A percentile compares a stretch with the other conserved stretches of the same genome.
These are phyloP conservation scores for Lithophane ornitopus DNA, from an alignment of 2,888 invertebrate genomes.

Conservation along the genomic window DNA sequence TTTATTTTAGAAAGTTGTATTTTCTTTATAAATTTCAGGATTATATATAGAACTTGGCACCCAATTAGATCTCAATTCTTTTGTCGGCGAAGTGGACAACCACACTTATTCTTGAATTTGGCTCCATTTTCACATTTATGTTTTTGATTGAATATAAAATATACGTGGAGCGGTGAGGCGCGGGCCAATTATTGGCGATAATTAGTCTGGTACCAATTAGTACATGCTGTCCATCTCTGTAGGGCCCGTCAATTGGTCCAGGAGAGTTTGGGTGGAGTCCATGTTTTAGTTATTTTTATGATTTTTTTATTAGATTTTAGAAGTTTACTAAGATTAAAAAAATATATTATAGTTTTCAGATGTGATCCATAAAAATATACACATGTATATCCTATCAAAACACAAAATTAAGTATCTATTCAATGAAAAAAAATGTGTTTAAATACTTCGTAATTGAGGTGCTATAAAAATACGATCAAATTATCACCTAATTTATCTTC, in stretches of 20 bases:
- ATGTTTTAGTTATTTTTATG: conserved; percentile 1
- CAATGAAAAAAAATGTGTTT: not conserved
- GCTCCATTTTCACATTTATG: too few species aligned
- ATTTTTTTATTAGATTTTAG: not conserved
- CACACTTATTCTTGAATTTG: too few species aligned
- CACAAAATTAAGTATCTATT: not conserved
- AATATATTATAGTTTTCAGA: too few species aligned
- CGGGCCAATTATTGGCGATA: conserved; percentile 44
- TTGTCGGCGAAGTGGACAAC: too few species aligned
- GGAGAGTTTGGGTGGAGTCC: not conserved
- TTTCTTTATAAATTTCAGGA: too few species aligned
- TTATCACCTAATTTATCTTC: conserved; percentile 38
- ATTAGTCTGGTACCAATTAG: conserved; percentile 47
- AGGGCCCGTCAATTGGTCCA: conserved; percentile 1
- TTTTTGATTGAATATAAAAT: too few species aligned
- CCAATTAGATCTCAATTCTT: too few species aligned
- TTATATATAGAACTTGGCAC: too few species aligned
- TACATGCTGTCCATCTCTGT: conserved; percentile 15
- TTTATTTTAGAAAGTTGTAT: too few species aligned
- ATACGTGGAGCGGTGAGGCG: conserved; percentile 11
- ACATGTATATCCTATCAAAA: not conserved
- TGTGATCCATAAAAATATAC: not conserved
- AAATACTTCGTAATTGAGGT: conserved; percentile 6
- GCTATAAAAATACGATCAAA: conserved; percentile 25
- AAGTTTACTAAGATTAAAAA: not conserved